These are phyloP conservation scores for Coregonus ussuriensis DNA, from an alignment of 2,797 vertebrate genomes.

Conservation along the genomic window DNA sequence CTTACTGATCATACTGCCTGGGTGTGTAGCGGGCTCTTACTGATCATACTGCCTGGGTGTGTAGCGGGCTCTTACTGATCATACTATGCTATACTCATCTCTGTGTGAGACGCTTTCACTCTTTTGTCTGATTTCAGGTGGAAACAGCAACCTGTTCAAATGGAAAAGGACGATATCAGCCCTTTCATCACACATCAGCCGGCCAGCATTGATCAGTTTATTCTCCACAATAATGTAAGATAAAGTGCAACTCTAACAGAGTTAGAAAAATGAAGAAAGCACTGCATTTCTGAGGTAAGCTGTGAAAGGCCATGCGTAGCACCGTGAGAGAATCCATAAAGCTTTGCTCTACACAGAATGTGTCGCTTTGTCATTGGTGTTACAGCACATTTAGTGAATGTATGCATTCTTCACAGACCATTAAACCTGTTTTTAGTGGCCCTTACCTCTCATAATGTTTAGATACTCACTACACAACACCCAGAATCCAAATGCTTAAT, in stretches of 20 bases:
- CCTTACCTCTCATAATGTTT: constrained; percentile 15
- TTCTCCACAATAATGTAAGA: no score
- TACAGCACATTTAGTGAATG: background rate
- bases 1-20: no score
- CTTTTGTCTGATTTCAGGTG: no score
- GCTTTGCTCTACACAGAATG: background rate
- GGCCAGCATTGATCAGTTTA: background rate
- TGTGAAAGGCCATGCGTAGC: background rate
- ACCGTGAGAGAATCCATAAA: background rate
- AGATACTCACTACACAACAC: constrained; percentile 1
- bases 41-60: no score
- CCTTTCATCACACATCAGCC: background rate
- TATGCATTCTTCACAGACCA: constrained; percentile 16
- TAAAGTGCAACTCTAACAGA: background rate
- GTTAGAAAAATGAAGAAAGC: background rate
- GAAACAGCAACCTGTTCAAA: background rate
- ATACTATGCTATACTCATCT: no score
- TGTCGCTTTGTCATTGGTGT: constrained; percentile 4
- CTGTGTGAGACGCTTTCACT: no score
- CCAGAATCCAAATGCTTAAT: constrained; percentile 17
- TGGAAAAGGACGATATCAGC: background rate
- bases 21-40: no score
- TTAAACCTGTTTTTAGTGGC: constrained; percentile 15
- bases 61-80: no score
- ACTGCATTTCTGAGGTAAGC: background rate